These are phyloP conservation scores for Neopipo cinnamomea DNA, from an alignment of 2,113 vertebrate species.

Conservation along the genomic window DNA sequence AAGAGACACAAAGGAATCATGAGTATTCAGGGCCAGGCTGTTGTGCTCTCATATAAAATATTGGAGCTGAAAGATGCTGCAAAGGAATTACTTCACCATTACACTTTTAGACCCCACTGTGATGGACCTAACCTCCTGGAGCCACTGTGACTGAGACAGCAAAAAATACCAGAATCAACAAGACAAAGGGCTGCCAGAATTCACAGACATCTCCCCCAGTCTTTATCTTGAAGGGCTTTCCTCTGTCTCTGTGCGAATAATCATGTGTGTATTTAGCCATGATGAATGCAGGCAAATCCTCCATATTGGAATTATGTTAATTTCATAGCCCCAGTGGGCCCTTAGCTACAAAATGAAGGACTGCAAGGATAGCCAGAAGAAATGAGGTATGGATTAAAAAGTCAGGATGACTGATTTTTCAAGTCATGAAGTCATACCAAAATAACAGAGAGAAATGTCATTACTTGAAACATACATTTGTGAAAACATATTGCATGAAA, in stretches of 20 bases:
- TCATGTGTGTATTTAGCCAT: not conserved
- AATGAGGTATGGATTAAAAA: not conserved
- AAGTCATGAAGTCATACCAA: not conserved
- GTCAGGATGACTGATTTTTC: not conserved
- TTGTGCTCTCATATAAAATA: not conserved
- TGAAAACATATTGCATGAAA: not conserved
- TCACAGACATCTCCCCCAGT: not conserved
- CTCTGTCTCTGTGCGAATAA: not conserved
- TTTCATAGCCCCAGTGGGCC: not conserved
- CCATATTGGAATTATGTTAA: not conserved
- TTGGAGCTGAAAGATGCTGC: not conserved
- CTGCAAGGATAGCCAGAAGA: not conserved
- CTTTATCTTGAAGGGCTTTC: not conserved
- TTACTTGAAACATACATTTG: rapidly evolving
- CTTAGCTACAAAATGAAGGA: not conserved
- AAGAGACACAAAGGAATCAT: not conserved
- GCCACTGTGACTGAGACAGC: not conserved
- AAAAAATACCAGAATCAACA: not conserved
- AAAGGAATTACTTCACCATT: not conserved
- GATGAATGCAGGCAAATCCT: not conserved
- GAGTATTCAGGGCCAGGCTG: not conserved
- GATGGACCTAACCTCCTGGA: not conserved
- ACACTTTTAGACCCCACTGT: not conserved
- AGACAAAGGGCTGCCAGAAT: not conserved
- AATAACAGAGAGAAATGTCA: not conserved